These are phyloP conservation scores for Meandrusa payeni DNA, from an alignment of 2,888 invertebrate species.

Conservation along the genomic window DNA sequence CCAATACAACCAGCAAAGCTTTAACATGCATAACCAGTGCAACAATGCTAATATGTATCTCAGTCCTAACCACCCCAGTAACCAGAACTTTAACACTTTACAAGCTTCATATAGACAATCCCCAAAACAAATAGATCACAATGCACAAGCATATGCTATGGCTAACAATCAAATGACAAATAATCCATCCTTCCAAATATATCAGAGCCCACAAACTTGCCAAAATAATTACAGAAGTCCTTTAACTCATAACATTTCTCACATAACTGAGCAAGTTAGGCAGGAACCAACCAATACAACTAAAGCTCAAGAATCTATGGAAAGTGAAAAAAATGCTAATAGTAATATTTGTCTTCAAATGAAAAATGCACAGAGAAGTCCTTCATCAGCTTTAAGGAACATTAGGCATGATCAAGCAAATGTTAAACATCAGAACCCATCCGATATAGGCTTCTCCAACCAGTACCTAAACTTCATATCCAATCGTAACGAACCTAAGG, in stretches of 20 bases:
- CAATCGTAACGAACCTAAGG: conserved; percentile 76
- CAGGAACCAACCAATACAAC: conserved; percentile 41
- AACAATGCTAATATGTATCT: conserved; percentile 54
- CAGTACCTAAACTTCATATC: conserved; percentile 74
- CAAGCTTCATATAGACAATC: conserved; percentile 61
- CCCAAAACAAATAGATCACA: conserved; percentile 54
- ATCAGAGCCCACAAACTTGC: conserved; percentile 61
- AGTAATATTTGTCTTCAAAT: conserved; percentile 42
- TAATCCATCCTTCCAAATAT: conserved; percentile 63
- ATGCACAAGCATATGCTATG: conserved; percentile 44
- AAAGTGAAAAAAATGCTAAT: conserved; percentile 42
- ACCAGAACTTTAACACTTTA: conserved; percentile 55
- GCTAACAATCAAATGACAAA: conserved; percentile 45
- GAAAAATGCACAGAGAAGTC: conserved; percentile 57
- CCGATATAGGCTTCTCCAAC: conserved; percentile 72
- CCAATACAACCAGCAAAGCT: conserved; percentile 58
- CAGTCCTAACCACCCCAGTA: conserved; percentile 41
- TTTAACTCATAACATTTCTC: conserved; percentile 39
- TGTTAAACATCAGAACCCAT: conserved; percentile 62
- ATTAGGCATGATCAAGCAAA: conserved; percentile 71
- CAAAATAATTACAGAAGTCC: conserved; percentile 53
- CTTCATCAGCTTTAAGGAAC: conserved; percentile 66
- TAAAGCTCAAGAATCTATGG: conserved; percentile 39
- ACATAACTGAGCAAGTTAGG: conserved; percentile 43
- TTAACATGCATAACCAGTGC: conserved; percentile 59